Percentiles rank a stretch among this genome's conserved stretches.
Evolutionary conservation across 1,140 invertebrate species (phyloP).

Genomic region (Drosophila nikananu): DNA sequence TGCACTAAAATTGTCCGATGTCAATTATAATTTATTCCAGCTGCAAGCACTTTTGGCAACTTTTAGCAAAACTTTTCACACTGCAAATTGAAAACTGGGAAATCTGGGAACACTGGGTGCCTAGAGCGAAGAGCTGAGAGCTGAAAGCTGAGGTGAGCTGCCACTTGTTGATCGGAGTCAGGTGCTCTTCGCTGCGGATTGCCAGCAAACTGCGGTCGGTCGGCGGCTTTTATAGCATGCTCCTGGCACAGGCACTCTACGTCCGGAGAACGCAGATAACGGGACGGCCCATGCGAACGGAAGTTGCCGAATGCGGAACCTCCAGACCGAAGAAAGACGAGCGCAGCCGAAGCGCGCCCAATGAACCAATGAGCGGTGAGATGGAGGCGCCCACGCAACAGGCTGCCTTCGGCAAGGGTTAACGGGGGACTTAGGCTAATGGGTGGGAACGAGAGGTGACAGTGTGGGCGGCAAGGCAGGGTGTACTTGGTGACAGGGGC

Average conservation of each 20-base stretch:
- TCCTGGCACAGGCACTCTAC: slow-evolving; percentile 12
- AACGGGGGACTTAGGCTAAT: neutral
- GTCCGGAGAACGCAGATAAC: slow-evolving; percentile 54
- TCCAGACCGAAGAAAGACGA: slow-evolving; percentile 48
- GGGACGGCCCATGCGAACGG: slow-evolving; percentile 59
- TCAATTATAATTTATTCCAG: slow-evolving; percentile 34
- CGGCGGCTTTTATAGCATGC: slow-evolving; percentile 72
- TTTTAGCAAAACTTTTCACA: slow-evolving; percentile 35
- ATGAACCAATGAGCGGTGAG: slow-evolving; percentile 63
- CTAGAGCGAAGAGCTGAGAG: neutral
- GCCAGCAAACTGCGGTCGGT: slow-evolving; percentile 67
- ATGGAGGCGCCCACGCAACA: slow-evolving; percentile 65
- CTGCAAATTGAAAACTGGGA: slow-evolving; percentile 1
- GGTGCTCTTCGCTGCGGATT: slow-evolving; percentile 64
- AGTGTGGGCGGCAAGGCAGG: slow-evolving; percentile 14
- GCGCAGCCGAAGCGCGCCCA: slow-evolving; percentile 28
- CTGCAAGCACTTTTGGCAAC: slow-evolving; percentile 38
- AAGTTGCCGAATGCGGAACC: slow-evolving; percentile 29
- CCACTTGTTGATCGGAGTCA: slow-evolving; percentile 38
- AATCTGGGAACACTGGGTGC: neutral
- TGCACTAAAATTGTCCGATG: slow-evolving; percentile 39
- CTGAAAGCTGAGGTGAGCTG: slow-evolving; percentile 3
- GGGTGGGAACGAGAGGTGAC: neutral
- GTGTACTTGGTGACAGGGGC: slow-evolving; percentile 5
- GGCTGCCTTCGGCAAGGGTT: slow-evolving; percentile 33